Base-by-base conservation (phyloP, 1,140 invertebrate species). In the Tetragnatha versicolor region DNA sequence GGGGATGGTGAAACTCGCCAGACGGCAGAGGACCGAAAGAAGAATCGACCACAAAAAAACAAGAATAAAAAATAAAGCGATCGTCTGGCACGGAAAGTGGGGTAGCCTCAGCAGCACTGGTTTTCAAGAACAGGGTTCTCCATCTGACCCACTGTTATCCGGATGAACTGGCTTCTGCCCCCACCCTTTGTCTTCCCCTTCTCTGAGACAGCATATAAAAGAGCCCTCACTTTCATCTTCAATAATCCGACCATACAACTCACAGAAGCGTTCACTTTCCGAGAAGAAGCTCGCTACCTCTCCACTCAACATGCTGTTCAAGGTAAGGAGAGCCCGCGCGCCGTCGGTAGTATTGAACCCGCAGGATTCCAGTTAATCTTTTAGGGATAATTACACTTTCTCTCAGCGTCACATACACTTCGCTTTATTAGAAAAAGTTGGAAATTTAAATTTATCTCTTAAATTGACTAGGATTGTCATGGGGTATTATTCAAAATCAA, bases 81-180 rank as follows among this genome's bases (percentile, higher is more conserved):
- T 37, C 60, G 27, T 66, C 63, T 42, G 63, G 37, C 39, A 12
- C 12, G 55, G 27, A 60, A 68, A 47, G 20, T 60, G 69, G 69
- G 69, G 53, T 60, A 53, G 47, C 45, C 25, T 53, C 25, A 10
- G 37, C 68, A 10, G 37, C 68, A 70, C 68, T 29, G 7, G 68
- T 55, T 70, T 70, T 55, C 68, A 55, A 70, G 68, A 70, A 70
- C 68, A 55, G 68, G 68, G 68, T 70, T 70, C 51, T 73, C 65
- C 25, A 27, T 55, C 35, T 73, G 69, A 73, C 69, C 69, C 53
- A 73, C 35, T 73, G 69, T 45, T 31, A 45, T 35, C 69, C 69
- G 69, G 69, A 73, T 73, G 69, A 37, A 73, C 69, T 29, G 55
- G 53, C 35, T 73, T 73, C 35, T 37, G 20, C 53, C 55, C 53